These are phyloP conservation scores for Hippocampus kuda DNA, from an alignment of 2,797 vertebrate species.

Conservation along the genomic window DNA sequence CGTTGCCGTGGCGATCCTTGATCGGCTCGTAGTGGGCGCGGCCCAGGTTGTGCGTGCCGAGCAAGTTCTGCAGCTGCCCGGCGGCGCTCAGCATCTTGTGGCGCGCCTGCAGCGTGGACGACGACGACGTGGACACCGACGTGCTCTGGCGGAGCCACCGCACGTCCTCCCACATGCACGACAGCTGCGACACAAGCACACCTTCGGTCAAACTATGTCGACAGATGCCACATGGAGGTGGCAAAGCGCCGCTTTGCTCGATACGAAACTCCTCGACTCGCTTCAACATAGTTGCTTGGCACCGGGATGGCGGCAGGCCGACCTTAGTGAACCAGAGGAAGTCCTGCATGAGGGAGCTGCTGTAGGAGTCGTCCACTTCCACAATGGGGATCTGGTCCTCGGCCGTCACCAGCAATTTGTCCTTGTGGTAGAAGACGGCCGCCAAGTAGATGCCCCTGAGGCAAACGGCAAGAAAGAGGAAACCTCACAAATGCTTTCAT, in stretches of 20 bases:
- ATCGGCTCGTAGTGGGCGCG: slow-evolving; percentile 92
- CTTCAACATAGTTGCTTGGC: background rate
- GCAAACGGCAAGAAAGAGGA: no score
- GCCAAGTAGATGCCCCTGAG: slow-evolving; percentile 89
- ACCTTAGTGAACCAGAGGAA: slow-evolving; percentile 98
- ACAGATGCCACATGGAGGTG: background rate
- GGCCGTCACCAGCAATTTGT: slow-evolving; percentile 87
- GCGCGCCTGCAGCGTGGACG: slow-evolving; percentile 82
- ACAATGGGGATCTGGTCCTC: slow-evolving; percentile 98
- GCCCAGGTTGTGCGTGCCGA: slow-evolving; percentile 93
- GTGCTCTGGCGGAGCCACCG: slow-evolving; percentile 89
- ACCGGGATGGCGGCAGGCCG: background rate
- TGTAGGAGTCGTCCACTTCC: slow-evolving; percentile 92
- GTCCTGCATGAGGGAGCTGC: slow-evolving; percentile 89
- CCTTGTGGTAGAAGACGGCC: slow-evolving; percentile 89
- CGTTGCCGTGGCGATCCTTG: slow-evolving; percentile 93
- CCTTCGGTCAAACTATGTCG: no score
- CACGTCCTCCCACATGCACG: slow-evolving; percentile 97
- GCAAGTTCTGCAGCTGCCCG: slow-evolving; percentile 89
- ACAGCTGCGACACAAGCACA: slow-evolving; percentile 65
- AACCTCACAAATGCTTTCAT: no score
- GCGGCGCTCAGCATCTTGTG: slow-evolving; percentile 94
- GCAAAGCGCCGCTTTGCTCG: background rate
- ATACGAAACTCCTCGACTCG: background rate
- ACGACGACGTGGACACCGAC: slow-evolving; percentile 84